phyloP scores from a whole-genome alignment of 2,797 vertebrate species.

The Premnoplex brunnescens region DNA sequence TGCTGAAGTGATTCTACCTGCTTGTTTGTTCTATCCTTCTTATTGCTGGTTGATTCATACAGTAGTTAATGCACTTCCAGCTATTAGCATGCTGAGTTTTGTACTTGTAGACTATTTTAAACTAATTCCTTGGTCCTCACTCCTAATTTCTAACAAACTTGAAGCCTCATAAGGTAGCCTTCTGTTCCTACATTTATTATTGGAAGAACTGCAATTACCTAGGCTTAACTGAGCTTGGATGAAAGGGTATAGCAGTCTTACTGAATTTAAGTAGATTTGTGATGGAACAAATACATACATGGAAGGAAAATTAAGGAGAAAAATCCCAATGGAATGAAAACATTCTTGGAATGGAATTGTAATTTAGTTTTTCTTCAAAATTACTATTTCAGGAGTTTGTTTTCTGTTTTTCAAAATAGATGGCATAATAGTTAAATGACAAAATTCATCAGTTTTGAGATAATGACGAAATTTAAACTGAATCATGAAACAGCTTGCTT shows the following conservation, averaged over 20 bases:
- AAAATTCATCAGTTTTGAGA: neutral
- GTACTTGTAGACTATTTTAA: neutral
- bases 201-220: neutral
- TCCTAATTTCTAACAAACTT: neutral
- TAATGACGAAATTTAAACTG: neutral
- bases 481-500: neutral
- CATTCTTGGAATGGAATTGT: neutral
- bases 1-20: neutral
- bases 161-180: neutral
- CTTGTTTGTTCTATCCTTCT: neutral
- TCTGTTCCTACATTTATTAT: neutral
- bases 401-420: neutral
- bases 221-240: neutral
- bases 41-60: neutral
- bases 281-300: neutral
- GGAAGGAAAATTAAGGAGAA: neutral
- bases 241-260: neutral
- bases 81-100: neutral
- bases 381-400: neutral
- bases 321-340: neutral
- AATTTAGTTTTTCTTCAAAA: neutral
- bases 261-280: neutral
- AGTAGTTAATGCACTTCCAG: neutral
- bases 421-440: rapidly evolving
- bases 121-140: neutral